These are phyloP conservation scores for Eupeodes latifasciatus DNA, from an alignment of 2,888 invertebrate genomes.

Conservation along the genomic window DNA sequence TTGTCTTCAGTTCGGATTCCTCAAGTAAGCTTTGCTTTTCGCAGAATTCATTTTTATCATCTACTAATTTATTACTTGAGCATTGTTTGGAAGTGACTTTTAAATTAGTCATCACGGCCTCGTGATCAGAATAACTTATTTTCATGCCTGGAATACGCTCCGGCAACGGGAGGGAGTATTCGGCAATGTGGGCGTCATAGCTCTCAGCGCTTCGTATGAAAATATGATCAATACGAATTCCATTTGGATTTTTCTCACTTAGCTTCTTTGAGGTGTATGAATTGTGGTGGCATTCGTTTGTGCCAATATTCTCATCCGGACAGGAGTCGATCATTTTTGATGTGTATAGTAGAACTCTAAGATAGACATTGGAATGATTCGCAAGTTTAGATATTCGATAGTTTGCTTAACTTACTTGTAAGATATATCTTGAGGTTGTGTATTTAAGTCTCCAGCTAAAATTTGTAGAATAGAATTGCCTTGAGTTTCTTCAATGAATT, in stretches of 20 bases:
- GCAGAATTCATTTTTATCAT: slow-evolving; percentile 37
- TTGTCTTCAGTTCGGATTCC: slow-evolving; percentile 77
- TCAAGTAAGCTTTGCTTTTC: slow-evolving; percentile 13
- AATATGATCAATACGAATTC: slow-evolving; percentile 97
- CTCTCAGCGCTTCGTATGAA: slow-evolving; percentile 85
- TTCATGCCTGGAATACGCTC: slow-evolving; percentile 88
- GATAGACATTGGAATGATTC: slow-evolving; percentile 15
- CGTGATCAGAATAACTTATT: slow-evolving; percentile 96
- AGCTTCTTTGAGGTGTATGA: slow-evolving; percentile 89
- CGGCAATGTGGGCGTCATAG: slow-evolving; percentile 84
- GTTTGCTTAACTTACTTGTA: slow-evolving; percentile 85
- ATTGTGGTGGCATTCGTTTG: slow-evolving; percentile 92
- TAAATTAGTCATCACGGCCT: slow-evolving; percentile 89
- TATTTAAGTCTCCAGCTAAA: slow-evolving; percentile 97
- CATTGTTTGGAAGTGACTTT: slow-evolving; percentile 72
- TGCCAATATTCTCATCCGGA: slow-evolving; percentile 85
- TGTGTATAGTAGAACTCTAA: slow-evolving; percentile 86
- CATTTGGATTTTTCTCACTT: slow-evolving; percentile 86
- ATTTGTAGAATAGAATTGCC: slow-evolving; percentile 92
- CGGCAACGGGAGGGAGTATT: slow-evolving; percentile 90
- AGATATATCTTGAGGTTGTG: slow-evolving; percentile 93
- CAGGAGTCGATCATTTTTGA: slow-evolving; percentile 86
- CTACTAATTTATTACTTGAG: slow-evolving; percentile 38
- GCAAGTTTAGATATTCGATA: background rate
- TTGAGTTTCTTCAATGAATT: slow-evolving; percentile 95